Conservation (phyloP, 2,888 invertebrate species). For the Cristatella mucedo region DNA sequence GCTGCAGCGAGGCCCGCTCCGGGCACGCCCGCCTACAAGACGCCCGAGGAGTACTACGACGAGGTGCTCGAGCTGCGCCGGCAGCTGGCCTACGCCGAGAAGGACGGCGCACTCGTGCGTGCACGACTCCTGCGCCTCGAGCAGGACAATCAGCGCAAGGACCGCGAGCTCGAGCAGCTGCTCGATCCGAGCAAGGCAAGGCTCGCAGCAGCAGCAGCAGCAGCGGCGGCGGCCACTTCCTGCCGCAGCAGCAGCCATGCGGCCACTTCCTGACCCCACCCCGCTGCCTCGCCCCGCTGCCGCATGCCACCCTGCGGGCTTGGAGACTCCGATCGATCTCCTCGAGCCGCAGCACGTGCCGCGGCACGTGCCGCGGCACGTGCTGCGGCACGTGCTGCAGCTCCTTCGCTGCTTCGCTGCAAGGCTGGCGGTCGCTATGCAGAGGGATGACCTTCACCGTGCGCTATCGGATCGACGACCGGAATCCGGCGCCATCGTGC, state of each 20-base stretch:
- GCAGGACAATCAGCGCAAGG: conserved; percentile 36
- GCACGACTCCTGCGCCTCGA: conserved; percentile 33
- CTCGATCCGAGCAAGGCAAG: conserved; percentile 24
- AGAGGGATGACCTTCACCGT: conserved; percentile 32
- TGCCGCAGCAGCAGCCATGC: too few species aligned
- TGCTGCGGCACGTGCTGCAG: too few species aligned
- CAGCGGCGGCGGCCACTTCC: too few species aligned
- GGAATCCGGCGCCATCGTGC: conserved; percentile 30
- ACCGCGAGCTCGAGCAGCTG: conserved; percentile 31
- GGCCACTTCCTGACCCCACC: too few species aligned
- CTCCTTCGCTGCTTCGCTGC: too few species aligned
- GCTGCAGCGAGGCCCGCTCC: conserved; percentile 18
- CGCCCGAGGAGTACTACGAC: conserved; percentile 36
- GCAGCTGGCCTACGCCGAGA: conserved; percentile 28
- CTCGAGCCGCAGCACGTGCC: too few species aligned
- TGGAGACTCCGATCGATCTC: too few species aligned
- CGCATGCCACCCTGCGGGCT: too few species aligned
- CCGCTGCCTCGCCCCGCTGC: too few species aligned
- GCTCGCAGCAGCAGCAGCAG: too few species aligned
- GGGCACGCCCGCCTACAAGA: conserved; percentile 31
- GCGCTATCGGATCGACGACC: conserved; percentile 30
- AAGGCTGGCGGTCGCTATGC: too few species aligned
- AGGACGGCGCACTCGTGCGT: conserved; percentile 30
- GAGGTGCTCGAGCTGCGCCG: conserved; percentile 32
- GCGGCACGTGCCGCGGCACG: too few species aligned